Conservation (phyloP, 2,113 vertebrate genomes). For the Geothlypis trichas region DNA sequence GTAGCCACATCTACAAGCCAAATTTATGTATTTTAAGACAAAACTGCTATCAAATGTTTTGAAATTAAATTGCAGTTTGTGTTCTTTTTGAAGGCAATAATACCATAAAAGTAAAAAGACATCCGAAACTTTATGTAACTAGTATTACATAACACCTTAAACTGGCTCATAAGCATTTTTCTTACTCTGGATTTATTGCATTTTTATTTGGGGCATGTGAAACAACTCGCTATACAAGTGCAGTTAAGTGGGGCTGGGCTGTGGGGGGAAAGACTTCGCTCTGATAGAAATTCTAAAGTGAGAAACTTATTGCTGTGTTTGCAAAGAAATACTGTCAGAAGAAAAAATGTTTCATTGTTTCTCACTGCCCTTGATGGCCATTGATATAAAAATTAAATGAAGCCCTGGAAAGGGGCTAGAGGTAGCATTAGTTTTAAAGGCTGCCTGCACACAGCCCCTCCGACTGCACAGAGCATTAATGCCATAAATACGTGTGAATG, state of each 20-base stretch:
- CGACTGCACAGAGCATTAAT: neutral
- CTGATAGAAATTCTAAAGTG: neutral
- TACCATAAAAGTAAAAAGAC: neutral
- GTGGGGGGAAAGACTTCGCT: neutral
- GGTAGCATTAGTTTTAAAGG: neutral
- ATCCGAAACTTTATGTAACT: constrained; percentile 46
- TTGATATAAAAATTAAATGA: neutral
- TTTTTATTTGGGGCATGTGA: constrained; percentile 26
- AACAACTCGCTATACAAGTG: neutral
- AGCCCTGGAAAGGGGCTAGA: neutral
- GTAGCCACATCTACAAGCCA: neutral
- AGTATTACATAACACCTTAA: constrained; percentile 13
- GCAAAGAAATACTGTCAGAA: neutral
- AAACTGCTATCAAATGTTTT: neutral
- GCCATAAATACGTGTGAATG: constrained; percentile 32
- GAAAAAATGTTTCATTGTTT: neutral
- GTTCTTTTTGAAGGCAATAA: constrained; percentile 6
- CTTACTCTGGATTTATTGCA: constrained; percentile 13
- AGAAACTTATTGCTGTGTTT: neutral
- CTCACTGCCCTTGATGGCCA: neutral
- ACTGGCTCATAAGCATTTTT: neutral
- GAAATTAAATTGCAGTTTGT: neutral
- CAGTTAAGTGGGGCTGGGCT: neutral
- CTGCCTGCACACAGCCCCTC: neutral
- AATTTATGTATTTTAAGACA: neutral